Evolutionary conservation across 2,113 vertebrate species (phyloP).

Genomic region (Pyxicephalus adspersus): DNA sequence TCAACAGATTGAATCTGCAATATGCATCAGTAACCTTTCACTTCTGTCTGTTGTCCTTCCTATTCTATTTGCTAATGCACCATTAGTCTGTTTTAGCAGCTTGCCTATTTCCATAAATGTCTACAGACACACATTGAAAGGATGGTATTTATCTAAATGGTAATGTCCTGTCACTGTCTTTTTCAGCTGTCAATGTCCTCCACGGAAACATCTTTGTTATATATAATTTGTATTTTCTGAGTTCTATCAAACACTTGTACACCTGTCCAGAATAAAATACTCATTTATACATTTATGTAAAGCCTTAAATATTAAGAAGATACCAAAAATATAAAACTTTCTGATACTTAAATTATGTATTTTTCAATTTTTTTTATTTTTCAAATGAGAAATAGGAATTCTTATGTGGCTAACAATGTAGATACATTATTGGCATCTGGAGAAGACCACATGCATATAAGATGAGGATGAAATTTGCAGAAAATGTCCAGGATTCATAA

Average conservation of each 20-base stretch:
- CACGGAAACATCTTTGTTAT: background rate
- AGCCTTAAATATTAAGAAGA: no score
- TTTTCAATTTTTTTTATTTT: no score
- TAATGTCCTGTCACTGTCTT: conserved; percentile 11
- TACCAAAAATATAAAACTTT: no score
- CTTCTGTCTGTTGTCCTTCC: background rate
- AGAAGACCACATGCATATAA: no score
- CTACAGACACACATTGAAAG: background rate
- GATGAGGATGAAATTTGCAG: no score
- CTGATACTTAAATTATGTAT: no score
- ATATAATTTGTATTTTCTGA: background rate
- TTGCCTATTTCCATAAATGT: conserved; percentile 12
- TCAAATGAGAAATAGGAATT: no score
- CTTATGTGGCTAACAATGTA: no score
- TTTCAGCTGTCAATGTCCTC: background rate
- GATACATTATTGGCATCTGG: no score
- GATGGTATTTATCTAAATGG: background rate
- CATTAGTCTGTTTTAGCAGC: conserved; percentile 1
- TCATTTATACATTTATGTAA: background rate
- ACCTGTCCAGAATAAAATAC: conserved; percentile 7
- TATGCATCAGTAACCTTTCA: background rate
- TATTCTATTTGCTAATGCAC: conserved; percentile 7
- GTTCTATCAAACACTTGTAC: background rate
- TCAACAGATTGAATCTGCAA: background rate
- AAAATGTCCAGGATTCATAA: no score